phyloP scores from a whole-genome alignment of 1,140 invertebrate genomes.

The Coelopa frigida region DNA sequence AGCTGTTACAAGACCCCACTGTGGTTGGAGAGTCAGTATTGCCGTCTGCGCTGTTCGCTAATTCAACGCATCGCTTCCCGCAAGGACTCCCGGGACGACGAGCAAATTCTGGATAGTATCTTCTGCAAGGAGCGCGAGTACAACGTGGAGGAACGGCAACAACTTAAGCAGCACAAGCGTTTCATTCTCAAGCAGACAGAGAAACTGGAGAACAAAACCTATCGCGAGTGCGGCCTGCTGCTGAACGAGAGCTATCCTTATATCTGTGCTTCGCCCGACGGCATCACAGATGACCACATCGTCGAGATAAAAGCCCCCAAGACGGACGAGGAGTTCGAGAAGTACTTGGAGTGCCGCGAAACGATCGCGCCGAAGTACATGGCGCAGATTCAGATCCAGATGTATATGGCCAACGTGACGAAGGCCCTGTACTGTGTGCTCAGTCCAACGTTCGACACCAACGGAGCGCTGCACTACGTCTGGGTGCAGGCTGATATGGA shows the following conservation, averaged over 20 bases:
- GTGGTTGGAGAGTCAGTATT: conserved; percentile 38
- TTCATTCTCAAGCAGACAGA: conserved; percentile 42
- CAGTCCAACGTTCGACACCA: conserved; percentile 39
- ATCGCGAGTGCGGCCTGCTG: conserved; percentile 35
- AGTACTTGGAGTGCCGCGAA: conserved; percentile 35
- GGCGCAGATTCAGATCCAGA: conserved; percentile 49
- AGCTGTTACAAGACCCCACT: conserved; percentile 32
- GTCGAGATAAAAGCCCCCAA: conserved; percentile 47
- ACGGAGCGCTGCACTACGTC: conserved; percentile 39
- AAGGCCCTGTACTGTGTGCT: conserved; percentile 42
- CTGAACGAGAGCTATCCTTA: conserved; percentile 35
- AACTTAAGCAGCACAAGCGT: conserved; percentile 42
- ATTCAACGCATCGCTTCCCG: conserved; percentile 32
- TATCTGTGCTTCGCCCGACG: conserved; percentile 46
- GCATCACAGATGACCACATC: conserved; percentile 43
- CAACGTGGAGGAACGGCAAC: conserved; percentile 24
- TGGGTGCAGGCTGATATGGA: conserved; percentile 41
- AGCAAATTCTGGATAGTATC: conserved; percentile 30
- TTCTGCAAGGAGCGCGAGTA: conserved; percentile 39
- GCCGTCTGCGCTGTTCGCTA: conserved; percentile 39
- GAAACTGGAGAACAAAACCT: conserved; percentile 40
- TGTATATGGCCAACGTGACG: conserved; percentile 42
- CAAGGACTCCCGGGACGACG: conserved; percentile 27
- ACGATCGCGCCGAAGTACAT: conserved; percentile 43
- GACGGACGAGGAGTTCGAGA: conserved; percentile 41